Base-by-base conservation (phyloP, 1,140 invertebrate species). In the Delia radicum region DNA sequence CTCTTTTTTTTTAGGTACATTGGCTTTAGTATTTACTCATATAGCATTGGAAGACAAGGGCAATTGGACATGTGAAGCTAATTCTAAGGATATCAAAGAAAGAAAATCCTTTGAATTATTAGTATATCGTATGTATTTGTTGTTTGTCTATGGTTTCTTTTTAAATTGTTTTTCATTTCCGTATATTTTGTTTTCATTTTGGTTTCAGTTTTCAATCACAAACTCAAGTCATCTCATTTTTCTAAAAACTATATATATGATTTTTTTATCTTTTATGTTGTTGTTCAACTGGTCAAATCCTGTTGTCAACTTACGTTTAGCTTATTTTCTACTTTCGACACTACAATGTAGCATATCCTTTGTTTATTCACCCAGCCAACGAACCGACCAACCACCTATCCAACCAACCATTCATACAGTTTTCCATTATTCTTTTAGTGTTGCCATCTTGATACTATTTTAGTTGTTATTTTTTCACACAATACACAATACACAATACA, bases 61-160 rank as follows among this genome's bases (percentile, higher is more conserved):
- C 42, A 83, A 84, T 74, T 87, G 87, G 86, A 86, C 82, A 48
- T 87, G 87, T 77, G 79, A 82, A 74, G 79, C 37, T 21, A 73
- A 71, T 15, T 15, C 63, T 27, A 74, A 46, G 12, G 73, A 74
- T 26, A 46, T 75, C 26, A 80, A 81, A 67, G 76, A 79, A 46
- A 78, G 75, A 74, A 82, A 80, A 74, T 85, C 82, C 75, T 86
- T 87, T 80, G 85, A 85, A 77, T 82, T 87, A 33, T 82, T 86
- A 76, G 84, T 87, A 73, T 83, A 85, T 81, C 85, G 87, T 87
- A 85, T 82, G 86, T 85, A 37, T n/a, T 24, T 13, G n/a, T n/a
- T n/a, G n/a, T n/a, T n/a, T n/a, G n/a, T n/a, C n/a, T n/a, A n/a
- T n/a, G n/a, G n/a, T 62, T 24, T 62, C 21, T 62, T 18, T 62